Conservation (phyloP, 1,140 invertebrate genomes). For the Pararge aegeria region DNA sequence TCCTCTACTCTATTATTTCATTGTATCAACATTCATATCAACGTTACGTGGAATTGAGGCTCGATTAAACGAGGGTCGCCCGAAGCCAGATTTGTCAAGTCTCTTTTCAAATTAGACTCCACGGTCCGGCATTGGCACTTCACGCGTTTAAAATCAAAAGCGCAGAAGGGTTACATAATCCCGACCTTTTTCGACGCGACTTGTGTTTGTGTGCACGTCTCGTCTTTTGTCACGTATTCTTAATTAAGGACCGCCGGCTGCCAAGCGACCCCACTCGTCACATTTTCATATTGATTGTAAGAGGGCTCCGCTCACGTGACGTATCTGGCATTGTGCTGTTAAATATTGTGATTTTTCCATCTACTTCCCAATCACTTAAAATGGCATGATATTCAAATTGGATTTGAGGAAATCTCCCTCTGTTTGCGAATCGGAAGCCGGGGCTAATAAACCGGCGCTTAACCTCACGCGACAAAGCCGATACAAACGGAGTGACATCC, state of each 20-base stretch:
- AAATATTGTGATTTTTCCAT: slow-evolving; percentile 49
- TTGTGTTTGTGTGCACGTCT: slow-evolving; percentile 74
- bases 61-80: slow-evolving; percentile 67
- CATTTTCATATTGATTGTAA: slow-evolving; percentile 73
- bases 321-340: slow-evolving; percentile 41
- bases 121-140: slow-evolving; percentile 65
- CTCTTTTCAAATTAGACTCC: slow-evolving; percentile 75
- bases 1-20: slow-evolving; percentile 62
- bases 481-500: slow-evolving; percentile 76
- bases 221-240: slow-evolving; percentile 81
- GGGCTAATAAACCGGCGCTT: slow-evolving; percentile 75
- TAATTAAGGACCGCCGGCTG: slow-evolving; percentile 76
- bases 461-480: slow-evolving; percentile 73
- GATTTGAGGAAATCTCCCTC: slow-evolving; percentile 50
- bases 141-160: slow-evolving; percentile 78
- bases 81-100: slow-evolving; percentile 77
- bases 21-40: slow-evolving; percentile 76
- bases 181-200: slow-evolving; percentile 72
- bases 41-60: slow-evolving; percentile 60
- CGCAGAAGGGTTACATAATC: slow-evolving; percentile 76
- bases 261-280: slow-evolving; percentile 67
- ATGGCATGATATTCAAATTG: slow-evolving; percentile 33
- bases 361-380: slow-evolving; percentile 26
- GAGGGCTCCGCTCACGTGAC: slow-evolving; percentile 44
- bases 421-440: slow-evolving; percentile 68